A percentile compares a stretch with the other conserved stretches of the same genome.
These are phyloP conservation scores for Crypturellus undulatus DNA, from an alignment of 2,113 vertebrate species.

Conservation along the genomic window DNA sequence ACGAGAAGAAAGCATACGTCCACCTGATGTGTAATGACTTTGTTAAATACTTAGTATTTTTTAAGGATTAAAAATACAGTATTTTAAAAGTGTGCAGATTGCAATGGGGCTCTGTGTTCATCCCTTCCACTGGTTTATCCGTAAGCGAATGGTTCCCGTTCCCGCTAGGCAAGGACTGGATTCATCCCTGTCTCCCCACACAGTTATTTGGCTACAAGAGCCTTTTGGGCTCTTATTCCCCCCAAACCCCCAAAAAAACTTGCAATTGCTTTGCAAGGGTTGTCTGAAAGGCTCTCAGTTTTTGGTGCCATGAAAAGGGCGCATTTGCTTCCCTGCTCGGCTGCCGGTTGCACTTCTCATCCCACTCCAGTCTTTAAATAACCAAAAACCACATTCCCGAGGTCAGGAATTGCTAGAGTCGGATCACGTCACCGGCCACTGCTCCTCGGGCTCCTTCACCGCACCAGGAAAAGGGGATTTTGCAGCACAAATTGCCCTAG, in stretches of 20 bases:
- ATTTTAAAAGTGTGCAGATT: slow-evolving; percentile 6
- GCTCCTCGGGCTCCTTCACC: too few relatives aligned
- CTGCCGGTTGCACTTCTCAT: not conserved
- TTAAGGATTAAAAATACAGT: slow-evolving; percentile 49
- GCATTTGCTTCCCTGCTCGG: not conserved
- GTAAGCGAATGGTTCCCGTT: accelerated
- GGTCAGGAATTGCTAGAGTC: too few relatives aligned
- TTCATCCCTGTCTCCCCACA: accelerated
- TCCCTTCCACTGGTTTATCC: accelerated
- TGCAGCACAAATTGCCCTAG: too few relatives aligned
- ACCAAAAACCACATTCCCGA: too few relatives aligned
- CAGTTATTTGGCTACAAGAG: accelerated
- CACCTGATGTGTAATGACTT: not conserved
- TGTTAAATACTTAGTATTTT: slow-evolving; percentile 46
- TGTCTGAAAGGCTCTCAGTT: not conserved
- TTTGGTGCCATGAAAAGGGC: accelerated
- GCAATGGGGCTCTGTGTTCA: not conserved
- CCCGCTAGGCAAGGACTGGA: accelerated
- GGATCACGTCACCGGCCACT: too few relatives aligned
- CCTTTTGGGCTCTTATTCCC: not conserved
- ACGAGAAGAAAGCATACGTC: not conserved
- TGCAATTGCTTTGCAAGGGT: not conserved
- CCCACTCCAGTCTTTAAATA: too few relatives aligned
- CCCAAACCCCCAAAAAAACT: too few relatives aligned
- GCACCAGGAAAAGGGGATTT: too few relatives aligned